Evolutionary conservation across 2,113 vertebrate species (phyloP), one percentile per base, ranked within the genome.

Genomic region (Pedetes capensis): DNA sequence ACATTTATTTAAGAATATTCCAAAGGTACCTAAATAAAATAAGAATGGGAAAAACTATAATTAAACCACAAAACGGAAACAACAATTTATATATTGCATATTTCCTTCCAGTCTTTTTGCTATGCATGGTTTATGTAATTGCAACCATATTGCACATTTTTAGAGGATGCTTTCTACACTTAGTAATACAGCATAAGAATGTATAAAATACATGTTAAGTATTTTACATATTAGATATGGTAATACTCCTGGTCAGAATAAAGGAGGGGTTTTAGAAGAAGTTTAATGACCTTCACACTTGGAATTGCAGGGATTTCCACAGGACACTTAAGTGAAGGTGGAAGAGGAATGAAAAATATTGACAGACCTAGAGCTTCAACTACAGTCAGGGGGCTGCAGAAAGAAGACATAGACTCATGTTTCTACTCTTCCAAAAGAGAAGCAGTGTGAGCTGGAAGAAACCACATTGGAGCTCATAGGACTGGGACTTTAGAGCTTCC

Each of bases 11-110:
- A 42, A 74, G 57, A 44, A 74, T 89, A 79, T 63, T 81, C 68
- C 63, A 86, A 94, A 91, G 79, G 44, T 69, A 85, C 13, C 74
- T 64, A 95, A 42, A 82, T 57, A 55, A 64, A 55, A n/a, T n/a
- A n/a, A n/a, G n/a, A n/a, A n/a, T n/a, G 12, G 9, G 39, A 37
- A 79, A 95, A 94, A 83, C 5, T 2, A 0, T 61, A 82, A 66
- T 13, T 76, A 89, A 91, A 69, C 66, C 74, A 32, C 1, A 44
- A 25, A 69, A 72, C 74, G 25, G 42, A 91, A 84, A 72, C 13
- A 71, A 87, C 39, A 90, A 39, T 93, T 92, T 47, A 57, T 16
- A 61, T 87, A 83, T 83, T 78, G 42, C 44, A 3, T 87, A 68
- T 78, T 87, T 72, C 13, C 11, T 87, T 59, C 27, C 34, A 49